These are phyloP conservation scores for Lepidochitona cinerea DNA, from an alignment of 2,888 invertebrate genomes.

Conservation along the genomic window DNA sequence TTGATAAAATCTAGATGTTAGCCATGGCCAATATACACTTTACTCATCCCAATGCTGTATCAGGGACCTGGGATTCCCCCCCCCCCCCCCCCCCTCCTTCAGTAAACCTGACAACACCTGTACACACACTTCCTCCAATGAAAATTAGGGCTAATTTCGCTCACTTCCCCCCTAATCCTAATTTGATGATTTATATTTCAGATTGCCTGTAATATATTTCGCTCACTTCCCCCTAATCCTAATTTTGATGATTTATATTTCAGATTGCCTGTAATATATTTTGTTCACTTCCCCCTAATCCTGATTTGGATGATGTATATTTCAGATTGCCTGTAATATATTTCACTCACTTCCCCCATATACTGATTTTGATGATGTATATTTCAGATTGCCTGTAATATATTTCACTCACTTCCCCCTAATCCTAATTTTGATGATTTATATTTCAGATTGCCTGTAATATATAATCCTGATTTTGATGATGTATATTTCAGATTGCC, in stretches of 20 bases:
- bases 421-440: slow-evolving; percentile 89
- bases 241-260: slow-evolving; percentile 99
- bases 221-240: slow-evolving; percentile 76
- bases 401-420: slow-evolving; percentile 98
- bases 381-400: slow-evolving; percentile 77
- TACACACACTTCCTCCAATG: no score
- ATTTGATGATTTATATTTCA: slow-evolving; percentile 99
- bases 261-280: slow-evolving; percentile 87
- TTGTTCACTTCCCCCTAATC: slow-evolving; percentile 95
- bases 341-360: slow-evolving; percentile 98
- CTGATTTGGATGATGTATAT: slow-evolving; percentile 93
- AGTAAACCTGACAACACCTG: no score
- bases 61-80: no score
- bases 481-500: slow-evolving; percentile 71
- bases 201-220: slow-evolving; percentile 99
- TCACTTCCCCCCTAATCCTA: slow-evolving; percentile 92
- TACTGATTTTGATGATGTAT: slow-evolving; percentile 91
- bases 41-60: no score
- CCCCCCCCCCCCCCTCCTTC: no score
- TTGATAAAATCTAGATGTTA: no score
- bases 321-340: slow-evolving; percentile 92
- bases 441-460: slow-evolving; percentile 99
- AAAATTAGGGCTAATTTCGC: no score
- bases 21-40: no score
- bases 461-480: slow-evolving; percentile 92